Evolutionary conservation across 2,113 vertebrate genomes (phyloP), one percentile per base, ranked within the genome.

Genomic region (Xyliphius kryptos): DNA sequence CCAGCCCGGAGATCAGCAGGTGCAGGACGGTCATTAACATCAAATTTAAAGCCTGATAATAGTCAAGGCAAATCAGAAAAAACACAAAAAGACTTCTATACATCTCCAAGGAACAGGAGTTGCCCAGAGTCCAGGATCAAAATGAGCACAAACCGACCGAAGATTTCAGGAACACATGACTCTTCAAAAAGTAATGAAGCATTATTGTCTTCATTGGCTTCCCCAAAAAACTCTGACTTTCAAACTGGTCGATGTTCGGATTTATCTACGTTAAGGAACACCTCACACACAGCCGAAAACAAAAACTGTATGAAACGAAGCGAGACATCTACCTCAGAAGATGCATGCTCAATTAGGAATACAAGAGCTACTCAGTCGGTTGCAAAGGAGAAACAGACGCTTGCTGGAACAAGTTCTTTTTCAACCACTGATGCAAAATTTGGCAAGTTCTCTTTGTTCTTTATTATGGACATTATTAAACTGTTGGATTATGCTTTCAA

Each of bases 361-460:
- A 47, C 61, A 37, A 22, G 22, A 26, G 4, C 20, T 60, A 9
- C 72, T 67, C 47, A 50, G 10, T 1, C 10, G 57, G 15, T 71
- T 67, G 21, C 17, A 50, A 70, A 48, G 43, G n/a, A n/a, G n/a
- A 81, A 72, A 22, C 82, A 63, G 0, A 76, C 77, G 41, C 82
- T 84, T 74, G 77, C 79, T 53, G 68, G 55, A 1, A 68, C 59
- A 13, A 80, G 66, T 32, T 1, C 9, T 22, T 65, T 58, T 19
- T 54, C 38, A 20, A 0, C 72, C 51, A 66, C 22, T 3, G 63
- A 77, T 32, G 21, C 26, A 41, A 46, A 26, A 66, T 53, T 69
- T 70, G 88, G 92, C 92, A 77, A 83, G 89, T 48, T 20, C 48
- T n/a, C n/a, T n/a, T n/a, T n/a, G n/a, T n/a, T n/a, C n/a, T n/a